Evolutionary conservation across 2,888 invertebrate genomes (phyloP), one percentile per base, ranked within the genome.

Genomic region (Emmelina monodactyla): DNA sequence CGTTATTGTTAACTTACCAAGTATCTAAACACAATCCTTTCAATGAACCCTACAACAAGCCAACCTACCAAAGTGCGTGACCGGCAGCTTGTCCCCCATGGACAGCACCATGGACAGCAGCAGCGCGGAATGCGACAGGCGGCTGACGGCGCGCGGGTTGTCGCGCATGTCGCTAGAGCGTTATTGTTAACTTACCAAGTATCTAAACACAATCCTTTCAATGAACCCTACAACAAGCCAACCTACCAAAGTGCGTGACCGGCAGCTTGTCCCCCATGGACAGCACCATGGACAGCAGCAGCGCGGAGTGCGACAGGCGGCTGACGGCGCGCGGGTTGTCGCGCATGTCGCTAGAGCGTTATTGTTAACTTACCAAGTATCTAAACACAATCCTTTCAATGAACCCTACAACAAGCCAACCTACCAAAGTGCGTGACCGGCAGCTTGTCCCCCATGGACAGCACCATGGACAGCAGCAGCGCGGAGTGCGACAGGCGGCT

Each of bases 231-330:
- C n/a, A n/a, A n/a, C n/a, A n/a, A n/a, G n/a, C n/a, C n/a, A n/a
- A 39, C 62, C 72, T 69, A 94, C 94, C 92, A 62, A 92, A 89
- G 73, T 95, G 92, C 33, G 91, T 91, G 35, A 93, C 84, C 2
- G 96, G 95, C 82, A 96, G 87, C 31, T 86, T 85, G 61, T 96
- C 94, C 0, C 92, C 95, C 84, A 92, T 91, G 35, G 92, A 94
- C 62, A 96, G 88, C 32, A 96, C 86, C 85, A 94, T 91, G 33
- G 92, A 92, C 38, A 96, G 73, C 46, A 96, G 83, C 41, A 91
- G 82, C 1, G 92, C 88, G 13, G 93, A 90, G 68, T 92, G 90
- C 47, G 89, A 89, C 43, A 94, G 83, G 49, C 91, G 88, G 49
- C 88, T 86, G 53, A 89, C 85, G 49, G 91, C 88, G 48, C 87